A percentile compares a stretch with the other conserved stretches of the same genome.
These are phyloP conservation scores for Callinectes sapidus DNA, from an alignment of 2,888 invertebrate genomes.

Conservation along the genomic window DNA sequence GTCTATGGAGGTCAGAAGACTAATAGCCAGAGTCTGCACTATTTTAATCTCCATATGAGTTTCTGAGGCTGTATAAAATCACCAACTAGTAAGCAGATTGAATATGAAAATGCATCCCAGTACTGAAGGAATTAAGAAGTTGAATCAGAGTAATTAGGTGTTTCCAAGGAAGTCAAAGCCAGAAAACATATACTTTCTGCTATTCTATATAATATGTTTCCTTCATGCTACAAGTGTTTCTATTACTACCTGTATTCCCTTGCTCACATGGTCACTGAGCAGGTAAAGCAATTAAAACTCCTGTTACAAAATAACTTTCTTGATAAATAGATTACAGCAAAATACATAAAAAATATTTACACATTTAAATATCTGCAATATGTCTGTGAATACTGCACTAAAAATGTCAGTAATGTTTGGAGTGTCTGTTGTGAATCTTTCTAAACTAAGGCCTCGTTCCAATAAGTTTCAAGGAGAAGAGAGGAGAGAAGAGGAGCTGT, in stretches of 20 bases:
- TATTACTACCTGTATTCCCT: neutral
- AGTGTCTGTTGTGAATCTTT: neutral
- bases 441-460: slow-evolving; percentile 8
- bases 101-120: no score
- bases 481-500: neutral
- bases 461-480: neutral
- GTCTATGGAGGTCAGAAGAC: no score
- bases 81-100: no score
- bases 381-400: neutral
- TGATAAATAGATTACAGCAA: slow-evolving; percentile 25
- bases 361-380: slow-evolving; percentile 8
- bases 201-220: neutral
- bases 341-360: slow-evolving; percentile 22
- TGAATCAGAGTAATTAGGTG: no score
- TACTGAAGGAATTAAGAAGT: no score
- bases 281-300: slow-evolving; percentile 24
- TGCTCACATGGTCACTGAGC: neutral
- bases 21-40: no score
- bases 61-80: no score
- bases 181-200: no score
- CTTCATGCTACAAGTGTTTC: neutral
- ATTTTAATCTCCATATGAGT: no score
- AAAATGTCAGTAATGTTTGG: neutral
- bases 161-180: no score
- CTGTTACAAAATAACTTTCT: neutral